Base-by-base conservation (phyloP, 2,797 vertebrate genomes). In the Alectoris magna region DNA sequence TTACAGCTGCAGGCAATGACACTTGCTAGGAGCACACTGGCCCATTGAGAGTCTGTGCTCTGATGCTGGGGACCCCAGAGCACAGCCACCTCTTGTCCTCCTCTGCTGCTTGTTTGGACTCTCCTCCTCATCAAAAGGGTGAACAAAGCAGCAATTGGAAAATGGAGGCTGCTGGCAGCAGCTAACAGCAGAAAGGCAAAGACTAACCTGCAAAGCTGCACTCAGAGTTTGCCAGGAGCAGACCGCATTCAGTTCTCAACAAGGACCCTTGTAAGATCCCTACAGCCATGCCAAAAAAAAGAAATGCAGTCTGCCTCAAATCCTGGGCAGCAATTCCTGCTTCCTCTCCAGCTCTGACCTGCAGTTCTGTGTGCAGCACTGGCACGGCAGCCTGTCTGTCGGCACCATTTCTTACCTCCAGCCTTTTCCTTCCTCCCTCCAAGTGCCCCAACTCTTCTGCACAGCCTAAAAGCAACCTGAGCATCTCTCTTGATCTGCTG, bases 191-290 rank as follows among this genome's bases (percentile, higher is more conserved):
- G 64, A 62, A 60, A 73, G 64, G 71, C 87, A 92, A 67, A 94
- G 87, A 78, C 64, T 26, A 26, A 48, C 48, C 72, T 74, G 83
- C 74, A 86, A 23, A 79, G 95, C 90, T 80, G 58, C 24, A 4
- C 82, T 64, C 9, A 0, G 79, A 78, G 85, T 60, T 74, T 83
- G 91, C 86, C 91, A 89, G 93, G 68, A 91, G 84, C 91, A 80
- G 51, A 2, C 53, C 68, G 90, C 63, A 55, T 62, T 69, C 90
- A 41, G 73, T 9, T 58, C 86, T 48, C 84, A 88, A 88, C 80
- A 70, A 78, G 80, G 86, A 81, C 16, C 63, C 84, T 49, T 87
- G 59, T 88, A 29, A 88, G 71, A 71, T 70, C 80, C 67, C 38
- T 69, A 22, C 59, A 63, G 80, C 63, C 46, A 3, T 11, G 88